These are phyloP conservation scores for Ladona fulva DNA, from an alignment of 1,140 invertebrate species.

Conservation along the genomic window DNA sequence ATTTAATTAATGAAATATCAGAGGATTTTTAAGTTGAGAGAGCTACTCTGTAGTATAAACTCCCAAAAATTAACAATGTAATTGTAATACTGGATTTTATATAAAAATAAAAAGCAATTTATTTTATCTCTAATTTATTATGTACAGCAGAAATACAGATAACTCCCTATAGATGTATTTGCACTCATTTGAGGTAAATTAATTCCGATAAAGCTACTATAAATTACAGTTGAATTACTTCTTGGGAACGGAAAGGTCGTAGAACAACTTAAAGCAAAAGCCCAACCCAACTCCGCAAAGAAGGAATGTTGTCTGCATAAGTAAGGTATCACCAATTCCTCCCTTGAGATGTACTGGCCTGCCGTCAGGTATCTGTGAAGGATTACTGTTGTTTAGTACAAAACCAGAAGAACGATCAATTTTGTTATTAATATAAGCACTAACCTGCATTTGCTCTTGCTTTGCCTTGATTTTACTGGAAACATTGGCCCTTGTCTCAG, in stretches of 20 bases:
- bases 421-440: background rate
- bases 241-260: conserved; percentile 35
- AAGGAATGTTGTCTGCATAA: conserved; percentile 40
- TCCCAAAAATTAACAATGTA: no score
- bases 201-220: background rate
- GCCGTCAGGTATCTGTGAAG: conserved; percentile 42
- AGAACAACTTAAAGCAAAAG: conserved; percentile 31
- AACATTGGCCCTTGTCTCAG: background rate
- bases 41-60: no score
- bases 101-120: conserved; percentile 26
- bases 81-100: no score
- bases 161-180: background rate
- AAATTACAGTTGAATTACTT: conserved; percentile 20
- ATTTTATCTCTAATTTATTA: conserved; percentile 17
- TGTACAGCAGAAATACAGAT: background rate
- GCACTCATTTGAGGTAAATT: conserved; percentile 12
- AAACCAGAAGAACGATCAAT: background rate
- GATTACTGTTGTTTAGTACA: background rate
- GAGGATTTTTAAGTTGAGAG: no score
- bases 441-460: background rate
- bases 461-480: background rate
- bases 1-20: no score
- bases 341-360: conserved; percentile 50
- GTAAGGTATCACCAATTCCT: conserved; percentile 43
- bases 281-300: conserved; percentile 35